Percentiles rank a stretch among this genome's conserved stretches.
Evolutionary conservation across 2,113 vertebrate genomes (phyloP).

Genomic region (Mirounga angustirostris): DNA sequence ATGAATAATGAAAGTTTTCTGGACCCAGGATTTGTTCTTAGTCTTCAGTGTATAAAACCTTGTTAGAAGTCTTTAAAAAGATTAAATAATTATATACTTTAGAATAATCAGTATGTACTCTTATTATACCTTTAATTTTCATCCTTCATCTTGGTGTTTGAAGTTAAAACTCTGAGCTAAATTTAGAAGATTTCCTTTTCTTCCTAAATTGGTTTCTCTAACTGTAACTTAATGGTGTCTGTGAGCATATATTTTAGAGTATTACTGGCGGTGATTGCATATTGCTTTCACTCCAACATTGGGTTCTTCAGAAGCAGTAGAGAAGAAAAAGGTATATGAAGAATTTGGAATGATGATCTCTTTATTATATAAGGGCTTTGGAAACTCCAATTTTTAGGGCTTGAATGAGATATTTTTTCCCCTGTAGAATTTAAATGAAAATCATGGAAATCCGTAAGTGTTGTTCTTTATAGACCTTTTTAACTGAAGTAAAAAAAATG

Average conservation of each 20-base stretch:
- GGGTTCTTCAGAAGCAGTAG: not conserved
- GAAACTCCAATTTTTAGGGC: not conserved
- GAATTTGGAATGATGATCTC: not conserved
- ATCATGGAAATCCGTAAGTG: not conserved
- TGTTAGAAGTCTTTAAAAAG: slow-evolving; percentile 43
- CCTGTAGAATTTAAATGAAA: slow-evolving; percentile 45
- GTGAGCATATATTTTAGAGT: not conserved
- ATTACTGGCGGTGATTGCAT: not conserved
- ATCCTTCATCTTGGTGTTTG: not conserved
- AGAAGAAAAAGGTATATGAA: not conserved
- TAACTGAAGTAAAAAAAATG: not conserved
- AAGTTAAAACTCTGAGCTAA: slow-evolving; percentile 56
- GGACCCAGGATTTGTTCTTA: not conserved
- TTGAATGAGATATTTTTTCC: not conserved
- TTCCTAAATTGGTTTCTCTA: slow-evolving; percentile 38
- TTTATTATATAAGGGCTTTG: not conserved
- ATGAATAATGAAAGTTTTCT: slow-evolving; percentile 38
- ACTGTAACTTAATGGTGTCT: not conserved
- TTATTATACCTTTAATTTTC: slow-evolving; percentile 2
- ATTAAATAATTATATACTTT: slow-evolving; percentile 35
- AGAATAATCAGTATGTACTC: slow-evolving; percentile 47
- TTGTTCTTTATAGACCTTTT: not conserved
- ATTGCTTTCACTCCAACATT: not conserved
- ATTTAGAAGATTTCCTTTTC: slow-evolving; percentile 40
- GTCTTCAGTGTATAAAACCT: slow-evolving; percentile 39